Conservation (phyloP, 2,888 invertebrate species). For the Candidula unifasciata region DNA sequence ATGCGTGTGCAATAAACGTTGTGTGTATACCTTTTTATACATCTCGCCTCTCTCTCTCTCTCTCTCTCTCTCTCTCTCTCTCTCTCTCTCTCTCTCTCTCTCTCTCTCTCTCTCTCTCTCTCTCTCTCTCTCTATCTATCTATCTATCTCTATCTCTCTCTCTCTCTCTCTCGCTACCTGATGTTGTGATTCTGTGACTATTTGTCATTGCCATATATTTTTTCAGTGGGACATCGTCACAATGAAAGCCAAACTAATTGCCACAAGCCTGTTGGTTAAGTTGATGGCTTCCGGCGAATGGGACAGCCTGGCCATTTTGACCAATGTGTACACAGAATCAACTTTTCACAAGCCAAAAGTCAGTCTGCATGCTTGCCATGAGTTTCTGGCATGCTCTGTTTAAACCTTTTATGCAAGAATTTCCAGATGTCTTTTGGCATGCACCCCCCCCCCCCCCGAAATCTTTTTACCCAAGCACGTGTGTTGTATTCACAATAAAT, state of each 20-base stretch:
- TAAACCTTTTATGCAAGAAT: too few relatives aligned
- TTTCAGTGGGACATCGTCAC: constrained; percentile 76
- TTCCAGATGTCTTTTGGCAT: too few relatives aligned
- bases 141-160: too few relatives aligned
- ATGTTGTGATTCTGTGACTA: neutral
- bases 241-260: constrained; percentile 72
- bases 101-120: too few relatives aligned
- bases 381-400: too few relatives aligned
- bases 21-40: too few relatives aligned
- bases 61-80: constrained; percentile 50
- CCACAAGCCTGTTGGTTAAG: constrained; percentile 66
- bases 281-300: constrained; percentile 72
- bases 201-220: neutral
- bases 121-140: too few relatives aligned
- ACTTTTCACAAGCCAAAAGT: constrained; percentile 66
- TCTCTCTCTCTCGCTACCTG: too few relatives aligned
- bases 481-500: too few relatives aligned
- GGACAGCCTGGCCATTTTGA: constrained; percentile 76
- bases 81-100: neutral
- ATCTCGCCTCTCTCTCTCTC: constrained; percentile 47
- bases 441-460: too few relatives aligned
- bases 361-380: constrained; percentile 47
- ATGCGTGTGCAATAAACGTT: too few relatives aligned
- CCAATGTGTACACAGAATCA: constrained; percentile 74
- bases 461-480: too few relatives aligned